Base-by-base conservation (phyloP, 2,797 vertebrate species). In the Heliangelus exortis region DNA sequence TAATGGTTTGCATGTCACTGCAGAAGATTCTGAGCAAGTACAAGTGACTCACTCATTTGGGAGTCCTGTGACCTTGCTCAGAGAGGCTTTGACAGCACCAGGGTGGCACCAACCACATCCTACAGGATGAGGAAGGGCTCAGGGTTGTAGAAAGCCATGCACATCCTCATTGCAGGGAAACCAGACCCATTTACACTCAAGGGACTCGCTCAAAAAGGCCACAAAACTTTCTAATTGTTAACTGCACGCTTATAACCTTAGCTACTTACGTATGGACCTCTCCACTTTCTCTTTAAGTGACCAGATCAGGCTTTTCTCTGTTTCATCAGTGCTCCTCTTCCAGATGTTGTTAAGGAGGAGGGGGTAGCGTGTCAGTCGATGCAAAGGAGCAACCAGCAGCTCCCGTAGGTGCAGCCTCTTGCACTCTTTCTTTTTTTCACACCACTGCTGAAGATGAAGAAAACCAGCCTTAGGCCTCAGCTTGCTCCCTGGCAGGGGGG, bases 291-390 rank as follows among this genome's bases (percentile, higher is more conserved):
- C 98, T 58, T 98, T 98, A 80, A 99, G 97, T 9, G 94, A 94
- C 87, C 98, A 97, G 94, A 99, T 96, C 33, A 96, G 90, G 57
- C 72, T 77, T 92, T 96, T 97, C 95, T 99, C 98, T 4, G 88
- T 96, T 69, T 98, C 89, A 0, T 93, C 94, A 51, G 90, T 92
- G 83, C 98, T 98, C 81, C 98, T 98, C 95, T 98, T 99, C 53
- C 98, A 98, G 33, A 99, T 98, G 83, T 98, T 99, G 96, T 98
- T 98, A 85, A 99, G 84, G 96, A 99, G 85, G 78, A 99, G 97
- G 0, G 99, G 99, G 87, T 99, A 99, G n/a, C 97, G 97, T 0
- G 98, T 99, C 50, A 99, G 95, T 69, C 98, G 97, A 96, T 99
- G 98, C 67, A 99, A 89, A 5, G 98, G 98, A 25, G 97, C 98